Conservation (phyloP, 2,113 vertebrate genomes). For the Poeciliopsis turrubarensis region DNA sequence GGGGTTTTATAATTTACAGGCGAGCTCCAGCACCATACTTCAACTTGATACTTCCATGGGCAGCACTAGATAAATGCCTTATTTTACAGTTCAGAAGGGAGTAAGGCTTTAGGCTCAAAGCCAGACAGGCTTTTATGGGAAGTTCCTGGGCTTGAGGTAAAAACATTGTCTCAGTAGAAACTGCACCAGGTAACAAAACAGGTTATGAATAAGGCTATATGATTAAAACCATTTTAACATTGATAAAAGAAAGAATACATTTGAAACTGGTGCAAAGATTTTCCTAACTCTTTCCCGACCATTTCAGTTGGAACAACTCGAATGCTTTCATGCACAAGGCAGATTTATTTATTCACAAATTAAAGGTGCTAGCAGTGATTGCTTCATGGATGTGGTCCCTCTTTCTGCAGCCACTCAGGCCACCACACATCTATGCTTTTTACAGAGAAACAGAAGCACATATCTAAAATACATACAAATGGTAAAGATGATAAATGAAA, state of each 20-base stretch:
- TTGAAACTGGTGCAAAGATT: too few relatives aligned
- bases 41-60: conserved; percentile 64
- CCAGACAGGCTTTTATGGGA: conserved; percentile 24
- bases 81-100: conserved; percentile 60
- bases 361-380: neutral
- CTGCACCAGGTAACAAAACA: neutral
- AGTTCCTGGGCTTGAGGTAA: conserved; percentile 22
- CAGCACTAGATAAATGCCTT: conserved; percentile 52
- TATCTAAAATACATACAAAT: neutral
- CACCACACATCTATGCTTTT: neutral
- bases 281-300: neutral
- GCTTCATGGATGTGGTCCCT: neutral
- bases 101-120: conserved; percentile 27
- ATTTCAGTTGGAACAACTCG: neutral
- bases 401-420: too few relatives aligned
- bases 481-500: neutral
- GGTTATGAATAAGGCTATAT: neutral
- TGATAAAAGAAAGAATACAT: too few relatives aligned
- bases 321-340: neutral
- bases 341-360: neutral
- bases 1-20: conserved; percentile 58
- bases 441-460: neutral
- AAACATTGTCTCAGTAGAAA: neutral
- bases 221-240: neutral
- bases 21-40: conserved; percentile 62